A percentile compares a stretch with the other conserved stretches of the same genome.
Conservation (phyloP, 1,140 invertebrate genomes). For the Drosophila punjabiensis region DNA sequence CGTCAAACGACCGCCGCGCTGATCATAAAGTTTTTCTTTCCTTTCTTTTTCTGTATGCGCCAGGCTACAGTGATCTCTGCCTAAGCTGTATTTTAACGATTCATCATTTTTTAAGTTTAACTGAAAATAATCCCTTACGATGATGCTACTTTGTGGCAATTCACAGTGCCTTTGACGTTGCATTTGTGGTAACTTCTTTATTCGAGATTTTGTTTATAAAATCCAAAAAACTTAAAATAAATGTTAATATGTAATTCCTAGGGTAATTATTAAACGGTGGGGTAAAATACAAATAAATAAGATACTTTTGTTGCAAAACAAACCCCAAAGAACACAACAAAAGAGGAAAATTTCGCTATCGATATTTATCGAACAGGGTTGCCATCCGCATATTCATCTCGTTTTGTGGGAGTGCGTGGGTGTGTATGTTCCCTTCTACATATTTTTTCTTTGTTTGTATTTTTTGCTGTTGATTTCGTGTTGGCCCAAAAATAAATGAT, state of each 20-base stretch:
- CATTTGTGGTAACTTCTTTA: neutral
- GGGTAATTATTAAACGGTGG: too few species aligned
- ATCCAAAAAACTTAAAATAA: neutral
- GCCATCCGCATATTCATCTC: slow-evolving; percentile 1
- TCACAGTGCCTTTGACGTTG: neutral
- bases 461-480: slow-evolving; percentile 38
- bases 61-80: slow-evolving; percentile 8
- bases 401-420: slow-evolving; percentile 6
- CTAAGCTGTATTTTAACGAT: neutral
- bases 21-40: slow-evolving; percentile 41
- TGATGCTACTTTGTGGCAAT: neutral
- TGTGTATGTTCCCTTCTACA: slow-evolving; percentile 10
- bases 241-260: neutral
- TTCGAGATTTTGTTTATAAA: neutral
- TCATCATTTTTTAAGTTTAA: neutral
- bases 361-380: slow-evolving; percentile 19
- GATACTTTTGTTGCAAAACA: too few species aligned
- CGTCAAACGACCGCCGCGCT: slow-evolving; percentile 41
- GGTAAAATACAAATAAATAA: too few species aligned
- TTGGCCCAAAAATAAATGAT: slow-evolving; percentile 76
- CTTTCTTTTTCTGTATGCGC: slow-evolving; percentile 13
- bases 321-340: neutral
- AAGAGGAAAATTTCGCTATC: neutral
- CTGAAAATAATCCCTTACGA: neutral
- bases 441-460: neutral